A percentile compares a stretch with the other conserved stretches of the same genome.
phyloP scores from a whole-genome alignment of 1,140 invertebrate genomes.

The Papilio machaon region DNA sequence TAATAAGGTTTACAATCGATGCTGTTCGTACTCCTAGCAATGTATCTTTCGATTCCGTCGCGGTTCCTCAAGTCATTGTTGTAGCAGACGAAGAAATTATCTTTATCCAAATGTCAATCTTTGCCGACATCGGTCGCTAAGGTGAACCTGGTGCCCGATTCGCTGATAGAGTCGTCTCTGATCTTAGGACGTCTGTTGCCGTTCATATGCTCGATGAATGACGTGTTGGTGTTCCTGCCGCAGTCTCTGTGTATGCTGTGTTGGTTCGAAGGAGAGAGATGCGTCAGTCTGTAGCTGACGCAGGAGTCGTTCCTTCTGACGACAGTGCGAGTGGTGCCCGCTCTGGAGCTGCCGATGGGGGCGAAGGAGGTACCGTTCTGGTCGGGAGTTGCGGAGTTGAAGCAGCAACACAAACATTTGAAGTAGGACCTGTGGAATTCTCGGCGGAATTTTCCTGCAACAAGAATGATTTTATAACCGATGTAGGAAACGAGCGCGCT shows the following conservation, averaged over 20 bases:
- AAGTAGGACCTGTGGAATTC: constrained; percentile 81
- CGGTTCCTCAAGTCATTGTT: constrained; percentile 56
- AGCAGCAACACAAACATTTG: constrained; percentile 79
- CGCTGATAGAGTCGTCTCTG: constrained; percentile 75
- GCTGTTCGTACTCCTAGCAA: constrained; percentile 68
- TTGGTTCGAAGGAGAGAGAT: constrained; percentile 77
- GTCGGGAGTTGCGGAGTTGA: constrained; percentile 51
- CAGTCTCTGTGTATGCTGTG: constrained; percentile 72
- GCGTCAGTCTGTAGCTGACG: constrained; percentile 74
- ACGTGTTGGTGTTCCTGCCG: constrained; percentile 69
- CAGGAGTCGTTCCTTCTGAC: constrained; percentile 76
- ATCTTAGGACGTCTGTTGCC: constrained; percentile 67
- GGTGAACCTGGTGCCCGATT: constrained; percentile 71
- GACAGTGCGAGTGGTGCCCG: constrained; percentile 67
- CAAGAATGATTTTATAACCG: constrained; percentile 48
- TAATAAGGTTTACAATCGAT: constrained; percentile 75
- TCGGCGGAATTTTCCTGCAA: constrained; percentile 80
- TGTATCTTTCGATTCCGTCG: constrained; percentile 62
- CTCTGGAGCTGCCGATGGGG: constrained; percentile 67
- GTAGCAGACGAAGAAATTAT: constrained; percentile 53
- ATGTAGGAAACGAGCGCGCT: neutral
- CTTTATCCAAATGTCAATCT: constrained; percentile 73
- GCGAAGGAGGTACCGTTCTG: constrained; percentile 74
- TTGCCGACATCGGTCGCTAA: constrained; percentile 69
- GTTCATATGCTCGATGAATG: constrained; percentile 78